phyloP scores from a whole-genome alignment of 1,140 invertebrate species.

The Cylas formicarius region DNA sequence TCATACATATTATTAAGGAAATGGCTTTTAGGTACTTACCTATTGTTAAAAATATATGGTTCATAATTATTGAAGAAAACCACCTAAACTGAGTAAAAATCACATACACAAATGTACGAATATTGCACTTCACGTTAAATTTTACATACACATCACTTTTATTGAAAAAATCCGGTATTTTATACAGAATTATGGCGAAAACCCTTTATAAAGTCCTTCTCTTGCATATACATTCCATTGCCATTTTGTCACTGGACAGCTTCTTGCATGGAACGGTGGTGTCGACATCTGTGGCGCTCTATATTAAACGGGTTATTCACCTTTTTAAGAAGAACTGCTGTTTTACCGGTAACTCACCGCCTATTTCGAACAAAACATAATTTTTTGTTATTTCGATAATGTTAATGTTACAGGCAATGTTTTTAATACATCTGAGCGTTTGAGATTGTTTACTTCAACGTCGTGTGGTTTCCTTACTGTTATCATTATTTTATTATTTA shows the following conservation, averaged over 20 bases:
- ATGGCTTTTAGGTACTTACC: no score
- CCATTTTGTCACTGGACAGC: constrained; percentile 38
- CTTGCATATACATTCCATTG: constrained; percentile 37
- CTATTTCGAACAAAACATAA: not conserved
- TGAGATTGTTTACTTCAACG: no score
- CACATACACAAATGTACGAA: constrained; percentile 21
- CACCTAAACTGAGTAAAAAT: constrained; percentile 15
- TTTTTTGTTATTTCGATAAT: not conserved
- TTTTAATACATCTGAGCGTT: not conserved
- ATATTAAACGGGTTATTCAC: constrained; percentile 2
- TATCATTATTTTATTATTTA: no score
- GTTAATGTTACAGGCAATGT: not conserved
- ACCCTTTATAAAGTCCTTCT: constrained; percentile 26
- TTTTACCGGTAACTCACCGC: constrained; percentile 8
- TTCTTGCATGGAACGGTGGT: constrained; percentile 14
- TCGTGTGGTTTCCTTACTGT: no score
- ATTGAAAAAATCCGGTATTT: constrained; percentile 12
- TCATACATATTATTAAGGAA: no score
- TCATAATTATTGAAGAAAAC: constrained; percentile 26
- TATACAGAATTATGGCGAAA: constrained; percentile 15
- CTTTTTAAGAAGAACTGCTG: constrained; percentile 1
- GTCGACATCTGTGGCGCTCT: constrained; percentile 12
- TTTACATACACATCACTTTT: constrained; percentile 15
- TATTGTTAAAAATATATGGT: constrained; percentile 37
- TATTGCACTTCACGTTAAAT: constrained; percentile 21